Base-by-base conservation (phyloP, 1,140 invertebrate species). In the Polyergus mexicanus region DNA sequence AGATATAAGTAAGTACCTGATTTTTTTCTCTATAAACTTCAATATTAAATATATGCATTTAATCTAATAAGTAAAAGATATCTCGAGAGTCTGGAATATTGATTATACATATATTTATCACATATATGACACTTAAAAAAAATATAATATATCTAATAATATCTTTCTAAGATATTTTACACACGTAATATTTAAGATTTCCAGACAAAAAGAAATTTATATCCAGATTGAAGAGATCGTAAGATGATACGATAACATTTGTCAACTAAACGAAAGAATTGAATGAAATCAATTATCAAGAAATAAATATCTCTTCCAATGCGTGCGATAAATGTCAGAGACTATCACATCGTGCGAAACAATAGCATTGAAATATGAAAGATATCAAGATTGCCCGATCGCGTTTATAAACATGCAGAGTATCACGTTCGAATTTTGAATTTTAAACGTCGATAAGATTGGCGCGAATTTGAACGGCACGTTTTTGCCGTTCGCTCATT, bases 381-480 rank as follows among this genome's bases (percentile, higher is more conserved):
- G 25, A 65, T 62, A 41, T 76, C 74, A 22, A 22, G 58, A 44
- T 77, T 77, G 22, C 38, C 22, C 25, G 71, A 72, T 6, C 13
- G 71, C 28, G 28, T 38, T 51, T 60, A 41, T 75, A 54, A 72
- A 54, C 47, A 16, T 19, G 35, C 25, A 5, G 5, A 47, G 38
- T 47, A 22, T 66, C 60, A 16, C 19, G 19, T 47, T 65, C n/a
- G 58, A 3, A n/a, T n/a, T n/a, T 62, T 13, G 10, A 35, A 32
- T 58, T 65, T 44, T 77, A 44, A 44, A 38, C 58, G 5, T 32
- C 11, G 38, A 77, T 77, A 44, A 44, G 32, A 5, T 44, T 22
- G 25, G 8, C 13, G 3, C 16, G 11, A 65, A 28, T 41, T 1
- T 44, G 25, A 58, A 38, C 10, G 38, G 19, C 6, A 11, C 3